Evolutionary conservation across 2,797 vertebrate species (phyloP).

Genomic region (Sebastes paucispinis): DNA sequence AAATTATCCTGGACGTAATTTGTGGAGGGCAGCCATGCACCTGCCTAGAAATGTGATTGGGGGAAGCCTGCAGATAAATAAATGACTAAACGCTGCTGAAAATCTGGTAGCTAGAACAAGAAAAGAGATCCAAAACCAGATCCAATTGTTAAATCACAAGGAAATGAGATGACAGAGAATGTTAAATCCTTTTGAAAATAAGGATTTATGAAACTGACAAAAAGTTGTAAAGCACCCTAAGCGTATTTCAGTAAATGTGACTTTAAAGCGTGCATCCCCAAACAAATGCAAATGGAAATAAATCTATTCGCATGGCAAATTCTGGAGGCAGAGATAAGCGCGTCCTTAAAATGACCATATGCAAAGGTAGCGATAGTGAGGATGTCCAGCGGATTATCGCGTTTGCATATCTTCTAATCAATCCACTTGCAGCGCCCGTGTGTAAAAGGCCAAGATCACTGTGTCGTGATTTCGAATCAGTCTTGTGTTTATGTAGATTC

Average conservation of each 20-base stretch:
- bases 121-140: constrained; percentile 47
- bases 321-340: constrained; percentile 71
- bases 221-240: neutral
- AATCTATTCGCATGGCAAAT: constrained; percentile 63
- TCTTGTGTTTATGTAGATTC: constrained; percentile 11
- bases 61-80: constrained; percentile 70
- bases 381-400: constrained; percentile 67
- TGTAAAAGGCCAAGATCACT: constrained; percentile 63
- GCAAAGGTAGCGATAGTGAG: constrained; percentile 76
- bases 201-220: constrained; percentile 15
- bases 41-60: constrained; percentile 78
- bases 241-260: constrained; percentile 2
- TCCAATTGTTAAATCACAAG: constrained; percentile 38
- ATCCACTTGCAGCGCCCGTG: constrained; percentile 37
- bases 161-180: constrained; percentile 17
- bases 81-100: constrained; percentile 60
- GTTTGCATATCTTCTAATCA: constrained; percentile 80
- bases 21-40: constrained; percentile 78
- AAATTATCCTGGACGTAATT: constrained; percentile 86
- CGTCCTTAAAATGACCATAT: constrained; percentile 82
- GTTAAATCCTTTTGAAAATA: constrained; percentile 18
- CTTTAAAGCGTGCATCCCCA: constrained; percentile 17
- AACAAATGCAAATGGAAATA: constrained; percentile 67
- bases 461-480: constrained; percentile 44
- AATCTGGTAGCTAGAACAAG: constrained; percentile 46